phyloP scores from a whole-genome alignment of 35 echinoderm and acorn worm species.

The Hemicentrotus pulcherrimus region DNA sequence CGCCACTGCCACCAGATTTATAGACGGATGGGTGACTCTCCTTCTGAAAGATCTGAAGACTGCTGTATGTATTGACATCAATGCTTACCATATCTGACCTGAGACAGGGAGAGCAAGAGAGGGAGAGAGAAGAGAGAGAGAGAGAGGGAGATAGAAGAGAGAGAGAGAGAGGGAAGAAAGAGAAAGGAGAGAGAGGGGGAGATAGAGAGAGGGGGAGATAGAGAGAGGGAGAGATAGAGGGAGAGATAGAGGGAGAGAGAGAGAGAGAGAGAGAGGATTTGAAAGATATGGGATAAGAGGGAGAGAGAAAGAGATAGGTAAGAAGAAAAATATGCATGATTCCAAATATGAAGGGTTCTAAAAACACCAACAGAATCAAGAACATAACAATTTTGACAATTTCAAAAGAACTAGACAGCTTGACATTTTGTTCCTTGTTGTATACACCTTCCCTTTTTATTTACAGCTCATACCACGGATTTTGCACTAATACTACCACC shows the following conservation, averaged over 20 bases:
- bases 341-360: neutral
- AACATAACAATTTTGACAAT: neutral
- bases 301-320: neutral
- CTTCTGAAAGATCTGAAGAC: constrained; percentile 97
- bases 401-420: neutral
- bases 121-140: neutral
- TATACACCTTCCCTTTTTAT: neutral
- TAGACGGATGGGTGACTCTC: constrained; percentile 92
- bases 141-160: neutral
- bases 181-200: neutral
- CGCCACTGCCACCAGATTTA: constrained; percentile 89
- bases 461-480: neutral
- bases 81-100: constrained; percentile 75
- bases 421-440: neutral
- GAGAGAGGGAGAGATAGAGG: neutral
- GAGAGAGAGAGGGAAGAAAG: neutral
- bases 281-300: neutral
- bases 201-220: neutral
- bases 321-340: neutral
- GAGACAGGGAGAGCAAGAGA: neutral
- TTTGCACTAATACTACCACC: neutral
- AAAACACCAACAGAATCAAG: neutral
- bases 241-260: neutral
- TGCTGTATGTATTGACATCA: constrained; percentile 82
- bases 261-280: neutral